phyloP scores from a whole-genome alignment of 1,140 invertebrate genomes.

The roundworm (Caenorhabditis elegans) region WBcel235 BX284606.5:11354501-11355000 shows the following conservation, averaged over 20 bases:
- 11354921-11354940: constrained; percentile 31
- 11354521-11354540: constrained; percentile 63
- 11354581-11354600: constrained; percentile 58
- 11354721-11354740: constrained; percentile 32
- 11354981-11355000: constrained; percentile 34
- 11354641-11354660: constrained; percentile 71
- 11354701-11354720: constrained; percentile 31
- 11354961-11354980: constrained; percentile 30
- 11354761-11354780: background rate
- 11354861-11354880: background rate
- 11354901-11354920: background rate
- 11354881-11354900: constrained; percentile 43
- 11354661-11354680: constrained; percentile 43
- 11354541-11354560: constrained; percentile 17
- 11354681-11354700: constrained; percentile 31
- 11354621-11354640: constrained; percentile 67
- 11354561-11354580: background rate
- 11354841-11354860: background rate
- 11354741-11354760: constrained; percentile 6
- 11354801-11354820: background rate
- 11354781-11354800: no score
- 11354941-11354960: constrained; percentile 38
- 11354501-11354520: constrained; percentile 74
- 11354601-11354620: constrained; percentile 68
- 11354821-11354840: background rate